These are phyloP conservation scores for Nasonia vitripennis DNA, from an alignment of 1,140 invertebrate genomes.

Conservation along the genomic window DNA sequence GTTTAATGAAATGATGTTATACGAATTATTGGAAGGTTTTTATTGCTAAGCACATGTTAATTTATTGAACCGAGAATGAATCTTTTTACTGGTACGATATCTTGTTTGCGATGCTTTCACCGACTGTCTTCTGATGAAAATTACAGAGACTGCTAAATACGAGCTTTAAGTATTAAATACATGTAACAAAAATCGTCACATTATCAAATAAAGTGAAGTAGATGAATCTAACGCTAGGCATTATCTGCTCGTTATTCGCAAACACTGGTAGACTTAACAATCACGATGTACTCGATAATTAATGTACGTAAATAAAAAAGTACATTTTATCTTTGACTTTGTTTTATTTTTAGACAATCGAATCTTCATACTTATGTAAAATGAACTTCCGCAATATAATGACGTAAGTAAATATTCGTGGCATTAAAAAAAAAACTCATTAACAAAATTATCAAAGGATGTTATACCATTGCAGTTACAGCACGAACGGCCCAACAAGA, in stretches of 20 bases:
- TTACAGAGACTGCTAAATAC: constrained; percentile 9
- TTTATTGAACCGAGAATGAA: background rate
- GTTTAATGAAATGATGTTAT: constrained; percentile 12
- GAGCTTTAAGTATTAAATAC: constrained; percentile 39
- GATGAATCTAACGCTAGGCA: constrained; percentile 31
- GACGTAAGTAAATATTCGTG: too few species aligned
- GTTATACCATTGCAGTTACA: too few species aligned
- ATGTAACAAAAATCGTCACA: constrained; percentile 31
- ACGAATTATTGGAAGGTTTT: background rate
- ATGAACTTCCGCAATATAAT: too few species aligned
- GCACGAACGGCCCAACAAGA: too few species aligned
- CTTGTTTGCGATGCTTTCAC: constrained; percentile 7
- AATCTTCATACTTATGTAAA: too few species aligned
- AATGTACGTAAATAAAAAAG: constrained; percentile 50
- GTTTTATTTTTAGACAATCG: background rate
- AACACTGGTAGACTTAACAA: constrained; percentile 42
- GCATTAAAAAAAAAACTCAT: too few species aligned
- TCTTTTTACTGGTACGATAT: constrained; percentile 19
- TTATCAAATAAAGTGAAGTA: constrained; percentile 28
- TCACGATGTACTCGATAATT: constrained; percentile 39
- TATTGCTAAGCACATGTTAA: constrained; percentile 19
- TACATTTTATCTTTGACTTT: constrained; percentile 44
- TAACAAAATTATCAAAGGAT: too few species aligned
- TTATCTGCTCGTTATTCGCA: constrained; percentile 36
- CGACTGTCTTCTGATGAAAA: background rate